Evolutionary conservation across 2,797 vertebrate species (phyloP).

Genomic region (Gymnoscopelus microlampas): DNA sequence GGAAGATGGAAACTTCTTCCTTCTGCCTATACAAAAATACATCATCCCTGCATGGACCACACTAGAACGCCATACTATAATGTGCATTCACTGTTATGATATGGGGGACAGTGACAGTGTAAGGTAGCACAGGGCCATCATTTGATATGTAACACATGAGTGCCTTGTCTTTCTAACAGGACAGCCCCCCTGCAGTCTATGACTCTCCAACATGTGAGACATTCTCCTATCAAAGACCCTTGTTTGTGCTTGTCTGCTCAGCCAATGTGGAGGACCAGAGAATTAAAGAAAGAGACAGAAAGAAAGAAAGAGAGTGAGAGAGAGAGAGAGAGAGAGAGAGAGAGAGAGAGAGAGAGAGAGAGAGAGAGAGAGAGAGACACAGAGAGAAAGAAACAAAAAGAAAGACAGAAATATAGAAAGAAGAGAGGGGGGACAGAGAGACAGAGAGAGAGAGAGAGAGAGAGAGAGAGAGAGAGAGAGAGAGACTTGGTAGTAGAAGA

Average conservation of each 20-base stretch:
- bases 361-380: background rate
- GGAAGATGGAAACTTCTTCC: too few relatives aligned
- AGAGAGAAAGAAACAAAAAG: background rate
- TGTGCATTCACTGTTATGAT: too few relatives aligned
- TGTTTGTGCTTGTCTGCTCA: conserved; percentile 19
- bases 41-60: too few relatives aligned
- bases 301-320: background rate
- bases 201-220: background rate
- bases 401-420: too few relatives aligned
- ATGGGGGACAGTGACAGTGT: too few relatives aligned
- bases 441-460: conserved; percentile 26
- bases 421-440: background rate
- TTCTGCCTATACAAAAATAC: too few relatives aligned
- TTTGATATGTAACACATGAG: conserved; percentile 37
- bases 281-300: background rate
- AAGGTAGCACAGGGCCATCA: conserved; percentile 10
- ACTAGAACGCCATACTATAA: too few relatives aligned
- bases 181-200: background rate
- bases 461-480: background rate
- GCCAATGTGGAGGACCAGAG: conserved; percentile 11
- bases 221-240: conserved; percentile 40
- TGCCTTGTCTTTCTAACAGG: conserved; percentile 16
- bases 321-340: conserved; percentile 17
- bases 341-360: conserved; percentile 14
- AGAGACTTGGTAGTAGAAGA: conserved; percentile 3